Conservation (phyloP, 2,113 vertebrate genomes). For the Atlantisia rogersi region DNA sequence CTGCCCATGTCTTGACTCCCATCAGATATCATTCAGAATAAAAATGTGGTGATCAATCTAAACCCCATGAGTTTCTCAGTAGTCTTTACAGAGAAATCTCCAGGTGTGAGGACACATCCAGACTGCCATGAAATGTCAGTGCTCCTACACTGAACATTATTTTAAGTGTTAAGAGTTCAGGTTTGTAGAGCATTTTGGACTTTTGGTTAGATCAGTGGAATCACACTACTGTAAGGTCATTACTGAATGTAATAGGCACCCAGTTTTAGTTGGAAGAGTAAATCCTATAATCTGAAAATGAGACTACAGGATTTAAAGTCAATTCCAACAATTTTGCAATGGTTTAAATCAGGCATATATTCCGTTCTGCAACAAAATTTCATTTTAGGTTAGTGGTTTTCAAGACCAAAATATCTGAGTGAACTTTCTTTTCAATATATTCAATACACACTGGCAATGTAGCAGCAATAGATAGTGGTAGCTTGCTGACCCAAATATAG, state of each 20-base stretch:
- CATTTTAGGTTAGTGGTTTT: not conserved
- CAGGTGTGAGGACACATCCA: not conserved
- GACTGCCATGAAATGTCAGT: not conserved
- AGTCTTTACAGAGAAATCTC: not conserved
- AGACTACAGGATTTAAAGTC: conserved; percentile 43
- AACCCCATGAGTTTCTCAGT: not conserved
- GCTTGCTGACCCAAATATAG: not conserved
- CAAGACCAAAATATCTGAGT: not conserved
- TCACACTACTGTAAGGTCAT: conserved; percentile 51
- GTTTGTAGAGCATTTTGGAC: conserved; percentile 13
- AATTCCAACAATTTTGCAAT: not conserved
- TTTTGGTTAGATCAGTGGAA: conserved; percentile 9
- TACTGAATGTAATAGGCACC: conserved; percentile 32
- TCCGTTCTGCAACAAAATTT: not conserved
- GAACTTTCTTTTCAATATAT: not conserved
- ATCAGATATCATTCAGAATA: not conserved
- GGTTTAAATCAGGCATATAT: not conserved
- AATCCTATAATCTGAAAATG: conserved; percentile 48
- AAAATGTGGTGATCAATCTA: conserved; percentile 1
- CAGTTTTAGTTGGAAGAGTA: conserved; percentile 42
- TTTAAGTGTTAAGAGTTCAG: conserved; percentile 47
- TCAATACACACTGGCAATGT: not conserved
- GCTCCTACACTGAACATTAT: not conserved
- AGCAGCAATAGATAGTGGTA: not conserved
- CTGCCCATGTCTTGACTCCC: not conserved